A percentile compares a stretch with the other conserved stretches of the same genome.
These are phyloP conservation scores for Osmoderma eremita DNA, from an alignment of 2,888 invertebrate species.

Conservation along the genomic window DNA sequence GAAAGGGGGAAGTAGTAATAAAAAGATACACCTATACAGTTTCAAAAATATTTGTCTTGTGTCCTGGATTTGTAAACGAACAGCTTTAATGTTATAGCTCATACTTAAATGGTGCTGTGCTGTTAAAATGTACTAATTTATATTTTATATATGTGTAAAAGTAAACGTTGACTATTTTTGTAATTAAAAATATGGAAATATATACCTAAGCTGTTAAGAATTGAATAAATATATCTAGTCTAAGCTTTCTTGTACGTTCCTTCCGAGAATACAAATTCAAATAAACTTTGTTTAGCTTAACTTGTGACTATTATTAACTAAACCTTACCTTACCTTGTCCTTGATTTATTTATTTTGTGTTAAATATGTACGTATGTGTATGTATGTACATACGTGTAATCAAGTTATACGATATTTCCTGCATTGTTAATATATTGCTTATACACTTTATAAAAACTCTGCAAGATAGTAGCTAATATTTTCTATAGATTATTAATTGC, in stretches of 20 bases:
- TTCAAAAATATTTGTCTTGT: no score
- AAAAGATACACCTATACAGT: no score
- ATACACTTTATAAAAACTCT: no score
- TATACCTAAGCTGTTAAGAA: conserved; percentile 15
- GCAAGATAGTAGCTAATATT: no score
- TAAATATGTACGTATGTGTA: neutral
- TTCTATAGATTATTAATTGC: no score
- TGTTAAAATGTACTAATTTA: conserved; percentile 30
- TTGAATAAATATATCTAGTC: conserved; percentile 26
- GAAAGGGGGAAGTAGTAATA: no score
- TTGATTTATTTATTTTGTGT: neutral
- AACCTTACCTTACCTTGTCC: neutral
- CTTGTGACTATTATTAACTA: neutral
- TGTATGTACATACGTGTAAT: neutral
- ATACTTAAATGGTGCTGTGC: conserved; percentile 34
- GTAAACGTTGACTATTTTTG: conserved; percentile 29
- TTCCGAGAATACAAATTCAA: conserved; percentile 13
- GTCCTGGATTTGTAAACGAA: no score
- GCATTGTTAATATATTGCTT: neutral
- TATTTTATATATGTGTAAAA: conserved; percentile 17
- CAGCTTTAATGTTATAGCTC: no score
- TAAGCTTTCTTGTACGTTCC: conserved; percentile 35
- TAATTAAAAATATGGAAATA: conserved; percentile 12
- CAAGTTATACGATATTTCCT: neutral
- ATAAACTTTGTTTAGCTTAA: conserved; percentile 34